Percentiles rank a stretch among this genome's conserved stretches.
These are phyloP conservation scores for Heterotis niloticus DNA, from an alignment of 2,113 vertebrate species.

Conservation along the genomic window DNA sequence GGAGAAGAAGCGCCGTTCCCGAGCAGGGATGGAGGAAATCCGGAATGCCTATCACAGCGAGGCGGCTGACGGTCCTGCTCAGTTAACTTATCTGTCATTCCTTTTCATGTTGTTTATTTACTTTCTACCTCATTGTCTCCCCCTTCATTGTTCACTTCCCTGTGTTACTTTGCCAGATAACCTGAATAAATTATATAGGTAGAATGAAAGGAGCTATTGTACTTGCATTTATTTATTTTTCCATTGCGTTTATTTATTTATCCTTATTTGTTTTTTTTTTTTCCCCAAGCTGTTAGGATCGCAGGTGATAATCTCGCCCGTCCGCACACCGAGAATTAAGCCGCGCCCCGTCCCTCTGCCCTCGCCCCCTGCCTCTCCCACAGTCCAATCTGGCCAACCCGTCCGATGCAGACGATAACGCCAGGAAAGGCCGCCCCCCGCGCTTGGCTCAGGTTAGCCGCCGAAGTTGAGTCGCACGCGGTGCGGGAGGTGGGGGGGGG, in stretches of 20 bases:
- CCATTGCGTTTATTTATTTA: conserved; percentile 17
- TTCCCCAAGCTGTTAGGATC: conserved; percentile 25
- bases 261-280: conserved; percentile 25
- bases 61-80: background rate
- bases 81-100: background rate
- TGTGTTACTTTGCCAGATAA: conserved; percentile 4
- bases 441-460: conserved; percentile 7
- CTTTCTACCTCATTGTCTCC: background rate
- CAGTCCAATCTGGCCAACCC: conserved; percentile 69
- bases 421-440: conserved; percentile 56
- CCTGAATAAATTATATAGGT: background rate
- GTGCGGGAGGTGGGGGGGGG: background rate
- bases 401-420: conserved; percentile 73
- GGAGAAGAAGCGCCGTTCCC: too few species aligned
- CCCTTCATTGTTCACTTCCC: background rate
- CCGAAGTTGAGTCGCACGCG: conserved; percentile 25
- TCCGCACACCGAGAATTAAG: conserved; percentile 56
- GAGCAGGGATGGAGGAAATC: background rate
- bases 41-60: background rate
- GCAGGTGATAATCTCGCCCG: conserved; percentile 47
- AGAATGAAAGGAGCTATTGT: conserved; percentile 22
- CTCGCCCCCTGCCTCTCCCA: conserved; percentile 57
- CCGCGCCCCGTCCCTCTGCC: conserved; percentile 38
- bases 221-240: conserved; percentile 24
- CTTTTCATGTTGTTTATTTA: background rate